These are phyloP conservation scores for Akabosia matsudoensis DNA, from an alignment of 1,140 invertebrate species.

Conservation along the genomic window DNA sequence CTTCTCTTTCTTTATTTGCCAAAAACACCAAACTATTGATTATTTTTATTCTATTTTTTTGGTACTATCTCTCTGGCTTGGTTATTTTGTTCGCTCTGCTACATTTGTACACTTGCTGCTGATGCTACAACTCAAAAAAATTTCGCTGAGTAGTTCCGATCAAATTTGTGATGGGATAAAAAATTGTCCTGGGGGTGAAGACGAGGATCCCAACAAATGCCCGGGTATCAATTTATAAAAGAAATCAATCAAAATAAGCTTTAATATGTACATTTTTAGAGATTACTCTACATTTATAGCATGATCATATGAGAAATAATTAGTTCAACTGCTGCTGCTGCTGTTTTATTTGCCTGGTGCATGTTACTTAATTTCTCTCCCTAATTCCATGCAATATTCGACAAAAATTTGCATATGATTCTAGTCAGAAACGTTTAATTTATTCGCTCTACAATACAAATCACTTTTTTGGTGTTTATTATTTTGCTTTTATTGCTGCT, in stretches of 20 bases:
- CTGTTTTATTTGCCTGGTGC: neutral
- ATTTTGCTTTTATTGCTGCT: neutral
- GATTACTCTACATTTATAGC: slow-evolving; percentile 31
- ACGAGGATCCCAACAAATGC: slow-evolving; percentile 57
- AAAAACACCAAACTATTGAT: neutral
- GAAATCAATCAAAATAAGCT: slow-evolving; percentile 34
- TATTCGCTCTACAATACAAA: too few species aligned
- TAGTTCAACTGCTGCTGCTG: neutral
- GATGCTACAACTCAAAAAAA: neutral
- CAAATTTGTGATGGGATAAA: slow-evolving; percentile 60
- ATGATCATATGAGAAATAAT: neutral
- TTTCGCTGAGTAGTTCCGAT: slow-evolving; percentile 19
- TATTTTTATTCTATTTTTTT: slow-evolving; percentile 4
- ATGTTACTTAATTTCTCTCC: neutral
- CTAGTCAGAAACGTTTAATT: too few species aligned
- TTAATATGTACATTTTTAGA: slow-evolving; percentile 45
- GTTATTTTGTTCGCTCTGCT: slow-evolving; percentile 34
- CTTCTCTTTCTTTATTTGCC: neutral
- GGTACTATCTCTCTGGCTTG: neutral
- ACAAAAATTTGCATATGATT: too few species aligned
- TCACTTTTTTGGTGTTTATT: too few species aligned
- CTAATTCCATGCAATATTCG: too few species aligned
- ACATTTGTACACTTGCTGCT: too few species aligned
- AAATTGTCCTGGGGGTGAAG: slow-evolving; percentile 70
- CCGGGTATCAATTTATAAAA: too few species aligned